Evolutionary conservation across 2,797 vertebrate genomes (phyloP).

Genomic region (Gymnopithys bicolor): DNA sequence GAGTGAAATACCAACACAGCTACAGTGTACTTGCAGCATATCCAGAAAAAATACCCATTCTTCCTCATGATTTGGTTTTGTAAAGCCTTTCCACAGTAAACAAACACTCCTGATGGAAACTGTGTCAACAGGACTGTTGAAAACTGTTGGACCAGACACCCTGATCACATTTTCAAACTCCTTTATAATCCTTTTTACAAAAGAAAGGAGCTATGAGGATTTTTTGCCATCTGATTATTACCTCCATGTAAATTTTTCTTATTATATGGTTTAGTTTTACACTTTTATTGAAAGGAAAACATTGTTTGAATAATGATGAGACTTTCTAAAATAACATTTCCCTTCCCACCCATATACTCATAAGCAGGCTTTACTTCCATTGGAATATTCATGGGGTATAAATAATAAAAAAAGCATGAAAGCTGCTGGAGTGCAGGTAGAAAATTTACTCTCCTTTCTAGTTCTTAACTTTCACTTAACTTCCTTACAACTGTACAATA

Average conservation of each 20-base stretch:
- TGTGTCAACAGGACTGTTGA: background rate
- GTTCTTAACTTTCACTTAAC: slow-evolving; percentile 7
- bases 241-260: background rate
- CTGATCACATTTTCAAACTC: background rate
- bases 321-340: background rate
- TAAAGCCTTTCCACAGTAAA: background rate
- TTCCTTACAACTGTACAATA: background rate
- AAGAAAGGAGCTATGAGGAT: background rate
- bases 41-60: background rate
- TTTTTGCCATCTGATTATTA: background rate
- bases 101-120: background rate
- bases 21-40: background rate
- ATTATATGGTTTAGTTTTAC: background rate
- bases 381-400: slow-evolving; percentile 39
- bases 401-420: slow-evolving; percentile 13
- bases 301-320: background rate
- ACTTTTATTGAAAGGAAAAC: background rate
- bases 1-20: background rate
- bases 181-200: background rate
- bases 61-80: background rate
- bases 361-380: background rate
- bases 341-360: background rate
- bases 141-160: background rate
- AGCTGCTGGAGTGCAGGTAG: background rate
- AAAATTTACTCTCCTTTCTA: background rate